Percentiles rank a stretch among this genome's conserved stretches.
Conservation (phyloP, 2,797 vertebrate genomes). For the Neoniphon sammara region DNA sequence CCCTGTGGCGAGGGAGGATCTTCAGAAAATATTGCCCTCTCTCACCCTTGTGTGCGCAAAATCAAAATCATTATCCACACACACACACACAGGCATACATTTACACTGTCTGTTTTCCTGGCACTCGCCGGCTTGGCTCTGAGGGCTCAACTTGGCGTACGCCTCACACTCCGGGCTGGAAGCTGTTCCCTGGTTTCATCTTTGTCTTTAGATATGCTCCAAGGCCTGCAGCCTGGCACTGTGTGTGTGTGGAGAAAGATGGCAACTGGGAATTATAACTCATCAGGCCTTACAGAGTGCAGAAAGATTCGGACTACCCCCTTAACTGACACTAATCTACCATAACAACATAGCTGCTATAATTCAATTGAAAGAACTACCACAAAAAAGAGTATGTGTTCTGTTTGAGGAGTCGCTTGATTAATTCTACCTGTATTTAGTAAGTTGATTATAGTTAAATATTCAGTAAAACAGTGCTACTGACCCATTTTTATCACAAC, state of each 20-base stretch:
- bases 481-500: conserved; percentile 3
- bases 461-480: neutral
- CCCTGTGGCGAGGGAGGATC: conserved; percentile 29
- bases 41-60: conserved; percentile 20
- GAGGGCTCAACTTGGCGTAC: conserved; percentile 51
- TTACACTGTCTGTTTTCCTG: conserved; percentile 63
- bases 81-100: conserved; percentile 31
- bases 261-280: conserved; percentile 72
- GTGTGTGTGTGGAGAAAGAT: conserved; percentile 42
- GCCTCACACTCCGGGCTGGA: conserved; percentile 48
- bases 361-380: conserved; percentile 54
- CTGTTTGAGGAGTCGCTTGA: conserved; percentile 24
- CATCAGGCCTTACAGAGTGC: conserved; percentile 50
- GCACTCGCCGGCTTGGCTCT: conserved; percentile 37
- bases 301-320: conserved; percentile 46
- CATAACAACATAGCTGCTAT: conserved; percentile 57
- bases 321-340: conserved; percentile 43
- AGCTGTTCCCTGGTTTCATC: conserved; percentile 66
- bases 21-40: conserved; percentile 41
- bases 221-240: conserved; percentile 69
- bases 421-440: conserved; percentile 14
- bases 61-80: conserved; percentile 1
- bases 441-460: conserved; percentile 25
- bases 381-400: conserved; percentile 39
- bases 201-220: conserved; percentile 54